Conservation (phyloP, 1,140 invertebrate genomes). For the Tribolium castaneum region DNA sequence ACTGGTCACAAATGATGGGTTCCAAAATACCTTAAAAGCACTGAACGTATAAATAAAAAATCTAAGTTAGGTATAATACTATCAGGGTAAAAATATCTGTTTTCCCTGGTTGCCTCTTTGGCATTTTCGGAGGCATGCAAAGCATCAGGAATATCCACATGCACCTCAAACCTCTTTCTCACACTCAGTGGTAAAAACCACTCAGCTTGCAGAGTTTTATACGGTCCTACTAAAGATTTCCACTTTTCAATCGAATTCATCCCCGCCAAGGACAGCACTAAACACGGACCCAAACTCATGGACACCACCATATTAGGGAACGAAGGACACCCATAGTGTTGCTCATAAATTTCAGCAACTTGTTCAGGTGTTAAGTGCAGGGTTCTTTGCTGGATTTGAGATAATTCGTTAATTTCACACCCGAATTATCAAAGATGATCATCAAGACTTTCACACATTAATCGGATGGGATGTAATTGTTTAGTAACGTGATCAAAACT, state of each 20-base stretch:
- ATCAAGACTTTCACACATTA: background rate
- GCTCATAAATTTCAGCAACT: conserved; percentile 82
- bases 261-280: conserved; percentile 76
- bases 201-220: conserved; percentile 70
- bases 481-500: background rate
- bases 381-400: conserved; percentile 68
- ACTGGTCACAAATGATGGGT: conserved; percentile 66
- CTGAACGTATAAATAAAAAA: background rate
- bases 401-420: background rate
- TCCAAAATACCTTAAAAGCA: conserved; percentile 70
- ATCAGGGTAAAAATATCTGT: conserved; percentile 88
- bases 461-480: background rate
- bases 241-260: conserved; percentile 77
- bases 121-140: conserved; percentile 84
- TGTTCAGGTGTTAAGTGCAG: conserved; percentile 82
- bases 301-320: conserved; percentile 81
- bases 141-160: conserved; percentile 71
- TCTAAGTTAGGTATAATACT: conserved; percentile 68
- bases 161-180: conserved; percentile 75
- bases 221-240: conserved; percentile 77
- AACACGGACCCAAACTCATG: conserved; percentile 79
- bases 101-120: conserved; percentile 81
- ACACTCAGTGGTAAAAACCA: conserved; percentile 79
- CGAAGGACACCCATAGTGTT: conserved; percentile 76
- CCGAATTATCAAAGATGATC: background rate